Evolutionary conservation across 2,113 vertebrate genomes (phyloP), one percentile per base, ranked within the genome.

Genomic region (Picathartes gymnocephalus): DNA sequence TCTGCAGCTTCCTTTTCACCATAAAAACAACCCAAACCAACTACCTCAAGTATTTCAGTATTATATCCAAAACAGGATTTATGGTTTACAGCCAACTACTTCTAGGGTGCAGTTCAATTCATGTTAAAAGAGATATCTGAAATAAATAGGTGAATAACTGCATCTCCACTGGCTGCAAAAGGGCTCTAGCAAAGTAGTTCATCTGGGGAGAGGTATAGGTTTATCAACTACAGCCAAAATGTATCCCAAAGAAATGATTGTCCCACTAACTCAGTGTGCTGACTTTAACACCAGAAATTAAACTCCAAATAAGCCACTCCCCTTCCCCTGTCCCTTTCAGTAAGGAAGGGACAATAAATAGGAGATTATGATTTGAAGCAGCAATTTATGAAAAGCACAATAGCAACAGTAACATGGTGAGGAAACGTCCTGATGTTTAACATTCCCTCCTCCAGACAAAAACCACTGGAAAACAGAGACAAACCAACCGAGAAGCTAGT

Each of bases 361-460:
- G 27, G 44, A 31, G 31, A 37, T 51, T 51, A 27, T 50, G 14
- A 22, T 11, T 42, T 58, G 25, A 68, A 50, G 68, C 4, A 51
- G 13, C 9, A 31, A 31, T 58, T 42, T 68, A 37, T 25, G 18
- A 15, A 31, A 50, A 27, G 31, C 9, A 35, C 27, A 12, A 25
- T 30, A 35, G 10, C 4, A 30, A 17, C 11, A 58, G 16, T 11
- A 31, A 25, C 24, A 24, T 13, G 30, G 8, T 21, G 6, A 66
- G 31, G 44, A 65, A 74, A 25, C 8, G 10, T 57, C 42, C 60
- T 24, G 42, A 48, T 24, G 10, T 57, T 40, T 57, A 48, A 13
- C 7, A 17, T 42, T 65, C 3, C 30, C 13, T 16, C 4, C 11
- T 8, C 1, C 24, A 48, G 35, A 2, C 3, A 2, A 24, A 65